Evolutionary conservation across 2,888 invertebrate genomes (phyloP), one percentile per base, ranked within the genome.

Genomic region (Polyommatus icarus): DNA sequence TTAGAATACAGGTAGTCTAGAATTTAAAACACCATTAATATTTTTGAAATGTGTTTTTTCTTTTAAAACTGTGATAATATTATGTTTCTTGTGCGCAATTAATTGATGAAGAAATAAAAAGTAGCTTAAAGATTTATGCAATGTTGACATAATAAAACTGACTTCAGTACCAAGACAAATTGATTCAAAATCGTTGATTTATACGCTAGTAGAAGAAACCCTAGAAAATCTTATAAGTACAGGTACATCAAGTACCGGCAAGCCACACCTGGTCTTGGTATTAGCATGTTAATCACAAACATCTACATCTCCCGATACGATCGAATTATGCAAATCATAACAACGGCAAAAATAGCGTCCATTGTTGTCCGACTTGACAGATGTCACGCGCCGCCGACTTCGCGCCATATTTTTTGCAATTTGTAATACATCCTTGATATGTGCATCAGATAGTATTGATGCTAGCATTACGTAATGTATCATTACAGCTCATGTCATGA

Each of bases 341-440:
- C 73, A 12, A 46, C 73, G 15, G 24, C 73, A 50, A 40, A 73
- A 73, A 73, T 40, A 46, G 73, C 73, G 29, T 24, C 75, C 75
- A 50, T 75, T 75, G 75, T 75, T 75, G 7, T 12, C 73, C 73
- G 54, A 29, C 75, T 75, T 50, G 75, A 75, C 46, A 75, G 75
- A 50, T 75, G 75, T 75, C 75, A 75, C 75, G 75, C 75, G 50
- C 46, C 75, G 54, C 7, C 54, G 50, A 50, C 15, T 75, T 75
- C 75, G 54, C 75, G 75, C 75, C 75, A 75, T 75, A 75, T 75
- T 75, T 75, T 75, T 75, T 75, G 75, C 29, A 24, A 54, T 54
- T 75, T 50, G 29, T 50, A 50, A 15, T 50, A 75, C 50, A 75
- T 75, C 75, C 75, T 54, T 75, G 75, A 75, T 75, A 75, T 75